Conservation (phyloP, 2,888 invertebrate genomes). For the Acleris emargana region DNA sequence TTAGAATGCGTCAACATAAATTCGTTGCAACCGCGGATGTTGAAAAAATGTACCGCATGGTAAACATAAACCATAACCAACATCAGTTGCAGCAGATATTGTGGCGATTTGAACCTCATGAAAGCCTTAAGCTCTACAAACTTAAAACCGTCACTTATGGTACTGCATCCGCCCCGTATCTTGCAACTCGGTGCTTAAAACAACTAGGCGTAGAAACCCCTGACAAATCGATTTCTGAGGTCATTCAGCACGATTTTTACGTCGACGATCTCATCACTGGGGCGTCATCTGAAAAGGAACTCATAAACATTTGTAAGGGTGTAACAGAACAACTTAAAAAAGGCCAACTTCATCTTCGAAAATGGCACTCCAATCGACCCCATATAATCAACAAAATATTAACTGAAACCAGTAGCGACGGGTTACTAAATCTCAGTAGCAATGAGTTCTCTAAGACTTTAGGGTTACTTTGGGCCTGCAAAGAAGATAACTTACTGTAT, state of each 20-base stretch:
- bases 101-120: slow-evolving; percentile 32
- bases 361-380: slow-evolving; percentile 38
- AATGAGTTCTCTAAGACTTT: slow-evolving; percentile 23
- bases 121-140: slow-evolving; percentile 26
- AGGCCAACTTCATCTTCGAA: slow-evolving; percentile 39
- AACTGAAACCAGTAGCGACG: background rate
- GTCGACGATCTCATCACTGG: slow-evolving; percentile 44
- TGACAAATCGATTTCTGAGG: slow-evolving; percentile 34
- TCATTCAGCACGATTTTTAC: slow-evolving; percentile 43
- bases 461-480: too few species aligned
- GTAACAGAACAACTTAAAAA: slow-evolving; percentile 23
- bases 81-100: slow-evolving; percentile 40
- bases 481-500: too few species aligned
- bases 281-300: slow-evolving; percentile 23
- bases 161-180: slow-evolving; percentile 40
- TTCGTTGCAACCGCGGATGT: slow-evolving; percentile 33
- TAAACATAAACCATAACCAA: slow-evolving; percentile 31
- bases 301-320: slow-evolving; percentile 32
- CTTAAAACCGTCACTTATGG: slow-evolving; percentile 43
- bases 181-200: slow-evolving; percentile 40
- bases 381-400: background rate
- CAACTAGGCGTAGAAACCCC: slow-evolving; percentile 39
- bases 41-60: slow-evolving; percentile 39
- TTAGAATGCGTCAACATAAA: slow-evolving; percentile 34
- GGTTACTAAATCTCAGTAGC: slow-evolving; percentile 5